Conservation (phyloP, 2,888 invertebrate species). For the Panzeria rudis region DNA sequence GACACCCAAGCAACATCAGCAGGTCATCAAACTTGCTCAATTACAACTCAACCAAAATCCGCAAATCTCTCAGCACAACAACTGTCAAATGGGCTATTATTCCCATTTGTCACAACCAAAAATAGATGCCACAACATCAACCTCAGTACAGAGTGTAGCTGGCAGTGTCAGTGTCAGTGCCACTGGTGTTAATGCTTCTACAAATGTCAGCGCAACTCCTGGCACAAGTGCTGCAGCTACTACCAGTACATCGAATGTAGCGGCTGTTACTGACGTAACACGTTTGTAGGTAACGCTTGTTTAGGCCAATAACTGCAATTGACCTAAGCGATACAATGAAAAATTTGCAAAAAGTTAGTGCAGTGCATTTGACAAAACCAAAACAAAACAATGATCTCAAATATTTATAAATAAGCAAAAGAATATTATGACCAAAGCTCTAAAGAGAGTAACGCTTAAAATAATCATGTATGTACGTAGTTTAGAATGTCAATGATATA, state of each 20-base stretch:
- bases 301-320: slow-evolving; percentile 73
- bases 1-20: slow-evolving; percentile 78
- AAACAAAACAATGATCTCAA: slow-evolving; percentile 29
- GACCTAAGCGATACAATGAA: slow-evolving; percentile 68
- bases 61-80: slow-evolving; percentile 80
- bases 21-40: slow-evolving; percentile 79
- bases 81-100: slow-evolving; percentile 82
- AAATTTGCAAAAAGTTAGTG: slow-evolving; percentile 15
- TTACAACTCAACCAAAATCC: slow-evolving; percentile 78
- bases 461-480: slow-evolving; percentile 11
- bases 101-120: slow-evolving; percentile 82
- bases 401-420: slow-evolving; percentile 27
- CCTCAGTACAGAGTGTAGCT: slow-evolving; percentile 58
- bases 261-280: slow-evolving; percentile 89
- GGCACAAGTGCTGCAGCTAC: slow-evolving; percentile 17
- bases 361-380: slow-evolving; percentile 29
- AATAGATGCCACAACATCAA: slow-evolving; percentile 80
- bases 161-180: slow-evolving; percentile 80
- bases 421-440: slow-evolving; percentile 27
- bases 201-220: background rate
- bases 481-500: slow-evolving; percentile 5
- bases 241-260: slow-evolving; percentile 80
- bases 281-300: slow-evolving; percentile 85
- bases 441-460: slow-evolving; percentile 1
- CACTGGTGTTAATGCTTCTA: background rate